Base-by-base conservation (phyloP, 1,140 invertebrate species). In the Holotrichia oblita region DNA sequence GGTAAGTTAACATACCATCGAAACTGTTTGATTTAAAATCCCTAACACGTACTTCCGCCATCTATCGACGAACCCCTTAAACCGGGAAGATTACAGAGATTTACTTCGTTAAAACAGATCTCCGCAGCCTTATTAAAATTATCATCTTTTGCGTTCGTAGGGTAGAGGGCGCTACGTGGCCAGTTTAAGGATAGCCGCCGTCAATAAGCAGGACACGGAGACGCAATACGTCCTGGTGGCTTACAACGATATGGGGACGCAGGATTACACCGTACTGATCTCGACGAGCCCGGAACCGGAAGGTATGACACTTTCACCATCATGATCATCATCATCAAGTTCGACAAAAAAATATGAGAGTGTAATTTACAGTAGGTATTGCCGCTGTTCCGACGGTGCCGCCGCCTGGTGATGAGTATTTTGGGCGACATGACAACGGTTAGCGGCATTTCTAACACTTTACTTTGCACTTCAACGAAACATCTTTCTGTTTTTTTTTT, bases 141-240 rank as follows among this genome's bases (percentile, higher is more conserved):
- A 27, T 73, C 22, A 24, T 64, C 61, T n/a, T 48, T 79, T 78
- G 27, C 27, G 27, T 80, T 86, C 83, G 75, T 83, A 89, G 91
- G 93, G 91, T 73, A 88, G 88, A 80, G 93, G 93, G 77, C 88
- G 86, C 80, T 95, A 92, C 89, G 90, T 91, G 81, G 89, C 92
- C 14, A 91, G 90, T 6, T 84, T 95, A 76, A 88, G 89, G 14
- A 91, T 95, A 79, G 88, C 90, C 8, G 89, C 88, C 20, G 89
- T 95, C 42, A 90, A 91, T n/a, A 93, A 93, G 80, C 92, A 93
- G 77, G 93, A 94, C 81, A 94, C 93, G 0, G 93, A 94, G 40
- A 90, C 91, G 72, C 89, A 89, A 0, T 94, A 93, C 85, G 86
- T 89, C 81, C 87, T 95, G 79, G 88, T 87, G 41, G 93, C 93